Percentiles rank a stretch among this genome's conserved stretches.
Conservation (phyloP, 2,888 invertebrate species). For the Euzetes globulus region DNA sequence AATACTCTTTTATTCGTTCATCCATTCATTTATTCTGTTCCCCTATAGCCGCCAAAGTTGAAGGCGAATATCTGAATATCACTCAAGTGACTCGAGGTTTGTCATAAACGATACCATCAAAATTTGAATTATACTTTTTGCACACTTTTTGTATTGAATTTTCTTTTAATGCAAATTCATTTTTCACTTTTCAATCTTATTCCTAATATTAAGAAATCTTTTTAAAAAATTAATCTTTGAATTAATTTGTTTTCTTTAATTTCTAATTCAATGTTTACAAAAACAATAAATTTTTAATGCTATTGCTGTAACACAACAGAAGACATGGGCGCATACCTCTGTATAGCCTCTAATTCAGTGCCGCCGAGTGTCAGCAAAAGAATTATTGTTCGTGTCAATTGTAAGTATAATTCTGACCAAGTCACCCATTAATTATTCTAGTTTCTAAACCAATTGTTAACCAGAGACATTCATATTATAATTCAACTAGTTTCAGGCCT, state of each 20-base stretch:
- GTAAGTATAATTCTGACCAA: conserved; percentile 44
- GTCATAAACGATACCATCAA: conserved; percentile 7
- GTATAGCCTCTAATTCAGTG: conserved; percentile 47
- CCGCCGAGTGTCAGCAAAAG: conserved; percentile 45
- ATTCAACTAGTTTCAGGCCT: too few species aligned
- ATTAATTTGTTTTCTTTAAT: neutral
- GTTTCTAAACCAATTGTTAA: too few species aligned
- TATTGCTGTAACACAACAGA: conserved; percentile 27
- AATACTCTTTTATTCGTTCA: neutral
- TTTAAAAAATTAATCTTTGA: neutral
- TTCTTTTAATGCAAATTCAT: too few species aligned
- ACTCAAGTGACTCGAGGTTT: conserved; percentile 41
- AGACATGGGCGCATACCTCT: conserved; percentile 43
- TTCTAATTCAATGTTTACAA: neutral
- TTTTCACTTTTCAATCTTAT: neutral
- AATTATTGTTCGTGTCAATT: conserved; percentile 47
- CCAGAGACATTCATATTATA: too few species aligned
- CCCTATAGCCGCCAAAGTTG: conserved; percentile 40
- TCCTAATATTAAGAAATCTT: neutral
- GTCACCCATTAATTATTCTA: neutral
- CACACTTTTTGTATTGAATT: neutral
- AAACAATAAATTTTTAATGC: neutral
- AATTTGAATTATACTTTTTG: neutral
- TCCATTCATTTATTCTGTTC: conserved; percentile 9
- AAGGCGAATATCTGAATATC: conserved; percentile 43